A percentile compares a stretch with the other conserved stretches of the same genome.
Evolutionary conservation across 2,797 vertebrate genomes (phyloP).

Genomic region (Zenarchopterus dispar): DNA sequence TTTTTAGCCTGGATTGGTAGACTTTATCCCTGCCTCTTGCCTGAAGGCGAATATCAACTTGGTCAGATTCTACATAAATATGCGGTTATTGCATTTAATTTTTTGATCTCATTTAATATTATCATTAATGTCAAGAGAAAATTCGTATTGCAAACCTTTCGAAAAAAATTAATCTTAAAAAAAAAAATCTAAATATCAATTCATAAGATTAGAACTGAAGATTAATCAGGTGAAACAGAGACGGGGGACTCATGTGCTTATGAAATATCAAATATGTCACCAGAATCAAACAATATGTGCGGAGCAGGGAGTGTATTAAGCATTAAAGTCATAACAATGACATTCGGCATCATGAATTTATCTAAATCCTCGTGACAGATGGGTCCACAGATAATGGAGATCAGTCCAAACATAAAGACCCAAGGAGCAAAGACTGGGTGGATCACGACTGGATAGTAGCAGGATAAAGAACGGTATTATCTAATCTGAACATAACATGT

Average conservation of each 20-base stretch:
- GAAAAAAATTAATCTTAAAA: constrained; percentile 49
- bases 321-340: constrained; percentile 80
- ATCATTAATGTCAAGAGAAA: not conserved
- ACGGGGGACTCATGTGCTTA: constrained; percentile 72
- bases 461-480: constrained; percentile 62
- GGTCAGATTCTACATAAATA: constrained; percentile 4
- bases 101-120: constrained; percentile 21
- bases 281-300: constrained; percentile 68
- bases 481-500: constrained; percentile 63
- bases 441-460: constrained; percentile 42
- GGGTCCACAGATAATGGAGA: constrained; percentile 66
- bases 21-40: constrained; percentile 26
- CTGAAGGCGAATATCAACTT: constrained; percentile 23
- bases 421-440: constrained; percentile 42
- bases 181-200: constrained; percentile 48
- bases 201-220: constrained; percentile 66
- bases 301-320: constrained; percentile 63
- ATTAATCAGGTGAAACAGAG: constrained; percentile 74
- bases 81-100: constrained; percentile 9
- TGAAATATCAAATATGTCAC: constrained; percentile 78
- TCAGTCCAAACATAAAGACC: constrained; percentile 49
- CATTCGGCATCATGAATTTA: constrained; percentile 66
- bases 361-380: constrained; percentile 79
- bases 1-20: constrained; percentile 56
- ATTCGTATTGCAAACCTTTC: constrained; percentile 13